Evolutionary conservation across 1,140 invertebrate genomes (phyloP).

Genomic region (Philaenus spumarius): DNA sequence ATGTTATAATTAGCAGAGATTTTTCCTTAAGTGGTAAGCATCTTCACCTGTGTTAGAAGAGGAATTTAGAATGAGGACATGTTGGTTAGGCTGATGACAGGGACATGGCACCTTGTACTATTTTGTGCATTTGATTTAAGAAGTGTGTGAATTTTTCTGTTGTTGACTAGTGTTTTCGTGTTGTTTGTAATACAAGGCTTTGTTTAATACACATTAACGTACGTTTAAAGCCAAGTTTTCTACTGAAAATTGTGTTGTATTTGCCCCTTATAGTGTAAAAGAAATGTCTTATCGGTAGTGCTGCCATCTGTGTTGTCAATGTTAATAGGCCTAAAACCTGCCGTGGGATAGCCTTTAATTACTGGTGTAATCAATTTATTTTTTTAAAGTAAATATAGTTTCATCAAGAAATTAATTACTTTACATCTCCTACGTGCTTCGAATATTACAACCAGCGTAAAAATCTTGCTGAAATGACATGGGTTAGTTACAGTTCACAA

Average conservation of each 20-base stretch:
- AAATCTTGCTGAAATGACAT: background rate
- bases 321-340: slow-evolving; percentile 46
- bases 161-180: too few species aligned
- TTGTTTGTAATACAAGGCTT: too few species aligned
- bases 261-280: background rate
- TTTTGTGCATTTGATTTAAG: background rate
- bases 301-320: slow-evolving; percentile 62
- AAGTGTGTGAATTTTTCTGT: too few species aligned
- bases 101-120: slow-evolving; percentile 15
- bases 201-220: too few species aligned
- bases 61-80: slow-evolving; percentile 49
- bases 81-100: slow-evolving; percentile 45
- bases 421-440: too few species aligned
- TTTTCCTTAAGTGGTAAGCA: slow-evolving; percentile 31
- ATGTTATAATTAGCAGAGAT: slow-evolving; percentile 5
- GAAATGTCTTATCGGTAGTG: slow-evolving; percentile 32
- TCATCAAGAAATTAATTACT: too few species aligned
- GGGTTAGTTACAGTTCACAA: slow-evolving; percentile 31
- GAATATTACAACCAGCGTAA: background rate
- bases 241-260: background rate
- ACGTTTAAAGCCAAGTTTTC: too few species aligned
- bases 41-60: slow-evolving; percentile 22
- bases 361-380: background rate
- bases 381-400: too few species aligned
- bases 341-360: slow-evolving; percentile 29